phyloP scores from a whole-genome alignment of 2,888 invertebrate species.

The Venusia cambrica region DNA sequence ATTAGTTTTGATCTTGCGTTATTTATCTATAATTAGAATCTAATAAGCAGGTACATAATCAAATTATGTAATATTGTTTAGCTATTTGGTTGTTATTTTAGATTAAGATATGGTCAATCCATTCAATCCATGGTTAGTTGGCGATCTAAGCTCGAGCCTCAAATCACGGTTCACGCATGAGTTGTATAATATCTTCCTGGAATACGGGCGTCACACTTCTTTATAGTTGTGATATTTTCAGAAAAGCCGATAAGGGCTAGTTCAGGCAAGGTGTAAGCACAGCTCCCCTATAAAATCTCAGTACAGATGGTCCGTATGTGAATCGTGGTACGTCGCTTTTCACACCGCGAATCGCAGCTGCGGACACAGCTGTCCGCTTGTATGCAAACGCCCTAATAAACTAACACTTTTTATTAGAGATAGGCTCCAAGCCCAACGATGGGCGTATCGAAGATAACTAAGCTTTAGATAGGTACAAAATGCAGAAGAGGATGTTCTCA shows the following conservation, averaged over 20 bases:
- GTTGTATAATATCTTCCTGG: no score
- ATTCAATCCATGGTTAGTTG: no score
- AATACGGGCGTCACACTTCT: no score
- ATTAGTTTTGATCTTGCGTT: no score
- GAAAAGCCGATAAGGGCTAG: slow-evolving; percentile 30
- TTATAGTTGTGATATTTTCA: slow-evolving; percentile 17
- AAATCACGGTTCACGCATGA: no score
- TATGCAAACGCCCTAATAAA: slow-evolving; percentile 79
- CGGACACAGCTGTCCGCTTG: slow-evolving; percentile 56
- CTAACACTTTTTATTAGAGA: slow-evolving; percentile 66
- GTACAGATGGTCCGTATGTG: slow-evolving; percentile 60
- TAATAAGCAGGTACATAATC: no score
- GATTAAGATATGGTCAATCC: no score
- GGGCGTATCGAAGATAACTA: slow-evolving; percentile 30
- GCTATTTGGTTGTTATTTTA: no score
- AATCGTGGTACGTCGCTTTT: slow-evolving; percentile 63
- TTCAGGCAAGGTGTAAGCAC: slow-evolving; percentile 53
- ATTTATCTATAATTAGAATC: no score
- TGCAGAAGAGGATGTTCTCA: slow-evolving; percentile 17
- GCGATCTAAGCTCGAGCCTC: no score
- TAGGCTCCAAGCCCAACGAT: slow-evolving; percentile 22
- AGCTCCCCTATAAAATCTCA: slow-evolving; percentile 55
- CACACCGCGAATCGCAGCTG: slow-evolving; percentile 72
- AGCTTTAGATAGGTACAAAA: slow-evolving; percentile 24
- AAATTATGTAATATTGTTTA: no score